Evolutionary conservation across 2,797 vertebrate species (phyloP), one percentile per base, ranked within the genome.

Genomic region (Rhabdomys pumilio): DNA sequence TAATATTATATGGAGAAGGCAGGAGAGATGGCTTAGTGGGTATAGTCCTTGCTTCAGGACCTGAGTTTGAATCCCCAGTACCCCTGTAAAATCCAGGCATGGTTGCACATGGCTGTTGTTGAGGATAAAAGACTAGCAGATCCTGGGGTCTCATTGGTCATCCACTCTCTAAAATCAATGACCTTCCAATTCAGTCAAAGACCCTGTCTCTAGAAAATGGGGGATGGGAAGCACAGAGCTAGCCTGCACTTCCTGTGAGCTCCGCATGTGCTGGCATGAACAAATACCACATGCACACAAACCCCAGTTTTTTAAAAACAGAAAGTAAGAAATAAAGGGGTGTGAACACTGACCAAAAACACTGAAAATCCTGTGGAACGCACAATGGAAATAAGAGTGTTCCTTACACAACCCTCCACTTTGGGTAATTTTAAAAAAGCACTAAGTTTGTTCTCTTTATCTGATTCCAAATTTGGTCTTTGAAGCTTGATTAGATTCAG

Each of bases 1-100:
- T 72, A 95, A 77, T 57, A 77, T 90, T 75, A 75, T 17, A 77
- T 34, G 50, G 44, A 85, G 72, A 90, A n/a, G 38, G 57, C 81
- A 83, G 38, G 57, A 38, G 19, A 44, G 38, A 31, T 10, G 59
- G 57, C 38, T 59, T 13, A 14, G 14, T 61, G 38, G 79, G 55
- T 59, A 22, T 24, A 81, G 22, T 20, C 57, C 55, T 59, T 83
- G 24, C 57, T 61, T 83, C 61, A 61, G 24, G 57, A 41, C 81
- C n/a, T 61, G 55, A 81, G 55, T 59, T 82, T 61, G n/a, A 82
- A 29, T 59, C n/a, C 55, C 24, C 24, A 14, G 24, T 59, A 15
- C 24, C 24, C 26, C 38, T 83, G 59, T 44, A 31, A 63, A 63
- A 67, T 31, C 11, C 61, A 65, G 29, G 4, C 41, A 34, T 50